Conservation (phyloP, 2,888 invertebrate species). For the Paralinhomoeus sp. region DNA sequence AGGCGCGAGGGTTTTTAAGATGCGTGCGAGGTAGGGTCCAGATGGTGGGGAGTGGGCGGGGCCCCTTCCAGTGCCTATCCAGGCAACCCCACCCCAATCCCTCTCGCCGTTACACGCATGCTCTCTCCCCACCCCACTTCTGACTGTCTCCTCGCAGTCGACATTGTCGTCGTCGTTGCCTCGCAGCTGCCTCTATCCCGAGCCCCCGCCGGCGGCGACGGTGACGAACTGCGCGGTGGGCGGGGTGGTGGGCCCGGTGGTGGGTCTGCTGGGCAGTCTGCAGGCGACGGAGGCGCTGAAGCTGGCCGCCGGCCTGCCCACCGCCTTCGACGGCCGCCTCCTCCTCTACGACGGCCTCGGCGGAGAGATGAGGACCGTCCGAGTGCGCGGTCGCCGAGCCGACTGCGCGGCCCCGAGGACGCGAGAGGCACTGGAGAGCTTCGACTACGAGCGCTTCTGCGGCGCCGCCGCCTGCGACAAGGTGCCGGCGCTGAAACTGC, state of each 20-base stretch:
- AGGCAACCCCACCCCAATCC: too few relatives aligned
- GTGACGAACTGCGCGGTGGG: slow-evolving; percentile 45
- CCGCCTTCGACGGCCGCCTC: too few relatives aligned
- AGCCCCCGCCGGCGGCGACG: slow-evolving; percentile 47
- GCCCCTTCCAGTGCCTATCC: too few relatives aligned
- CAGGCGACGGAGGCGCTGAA: slow-evolving; percentile 85
- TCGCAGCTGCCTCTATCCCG: slow-evolving; percentile 63
- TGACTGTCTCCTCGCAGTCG: too few relatives aligned
- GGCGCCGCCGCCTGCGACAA: slow-evolving; percentile 64
- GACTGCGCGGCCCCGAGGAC: slow-evolving; percentile 52
- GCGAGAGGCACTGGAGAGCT: slow-evolving; percentile 46
- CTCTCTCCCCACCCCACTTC: background rate
- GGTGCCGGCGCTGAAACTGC: slow-evolving; percentile 29
- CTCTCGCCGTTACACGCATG: background rate
- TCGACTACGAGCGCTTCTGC: slow-evolving; percentile 80
- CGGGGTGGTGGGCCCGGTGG: slow-evolving; percentile 21
- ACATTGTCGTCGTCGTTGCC: background rate
- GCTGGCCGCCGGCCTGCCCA: slow-evolving; percentile 45
- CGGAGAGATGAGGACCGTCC: slow-evolving; percentile 54
- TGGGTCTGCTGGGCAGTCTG: slow-evolving; percentile 64
- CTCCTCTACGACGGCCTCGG: too few relatives aligned
- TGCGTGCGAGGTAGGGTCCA: too few relatives aligned
- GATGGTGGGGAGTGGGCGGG: too few relatives aligned
- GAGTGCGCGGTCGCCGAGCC: slow-evolving; percentile 43
- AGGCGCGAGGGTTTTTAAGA: too few relatives aligned